Evolutionary conservation across 1,140 invertebrate species (phyloP).

Genomic region (Halotydeus destructor): DNA sequence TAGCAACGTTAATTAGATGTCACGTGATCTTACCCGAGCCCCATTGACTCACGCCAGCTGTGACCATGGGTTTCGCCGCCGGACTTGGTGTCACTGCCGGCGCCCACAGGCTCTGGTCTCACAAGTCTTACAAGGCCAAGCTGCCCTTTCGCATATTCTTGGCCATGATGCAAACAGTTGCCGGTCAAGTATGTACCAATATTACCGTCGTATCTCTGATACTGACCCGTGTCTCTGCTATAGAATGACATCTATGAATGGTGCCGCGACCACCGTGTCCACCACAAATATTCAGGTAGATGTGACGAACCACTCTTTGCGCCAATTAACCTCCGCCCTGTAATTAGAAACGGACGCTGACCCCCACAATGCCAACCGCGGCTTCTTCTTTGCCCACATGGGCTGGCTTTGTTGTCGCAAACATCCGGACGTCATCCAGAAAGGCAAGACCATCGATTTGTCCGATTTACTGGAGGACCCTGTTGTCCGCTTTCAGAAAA

Average conservation of each 20-base stretch:
- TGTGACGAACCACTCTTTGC: conserved; percentile 60
- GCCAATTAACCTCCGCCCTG: too few relatives aligned
- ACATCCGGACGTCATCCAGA: conserved; percentile 51
- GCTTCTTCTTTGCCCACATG: conserved; percentile 57
- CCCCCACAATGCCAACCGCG: conserved; percentile 17
- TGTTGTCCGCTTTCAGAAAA: conserved; percentile 58
- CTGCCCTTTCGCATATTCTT: conserved; percentile 58
- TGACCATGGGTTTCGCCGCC: too few relatives aligned
- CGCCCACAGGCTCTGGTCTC: conserved; percentile 78
- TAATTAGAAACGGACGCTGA: conserved; percentile 27
- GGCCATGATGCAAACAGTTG: conserved; percentile 48
- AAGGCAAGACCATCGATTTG: conserved; percentile 63
- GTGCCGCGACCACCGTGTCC: conserved; percentile 56
- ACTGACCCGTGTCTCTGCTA: too few relatives aligned
- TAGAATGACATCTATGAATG: conserved; percentile 81
- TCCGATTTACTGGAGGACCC: conserved; percentile 62
- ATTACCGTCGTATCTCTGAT: too few relatives aligned
- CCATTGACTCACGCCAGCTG: too few relatives aligned
- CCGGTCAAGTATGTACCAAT: conserved; percentile 54
- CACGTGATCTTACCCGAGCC: too few relatives aligned
- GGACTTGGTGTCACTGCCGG: conserved; percentile 56
- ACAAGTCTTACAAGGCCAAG: conserved; percentile 79
- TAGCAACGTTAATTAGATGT: too few relatives aligned
- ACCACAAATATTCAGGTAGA: conserved; percentile 59
- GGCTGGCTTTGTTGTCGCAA: conserved; percentile 54